Evolutionary conservation across 2,113 vertebrate species (phyloP).

Genomic region (Strix uralensis): DNA sequence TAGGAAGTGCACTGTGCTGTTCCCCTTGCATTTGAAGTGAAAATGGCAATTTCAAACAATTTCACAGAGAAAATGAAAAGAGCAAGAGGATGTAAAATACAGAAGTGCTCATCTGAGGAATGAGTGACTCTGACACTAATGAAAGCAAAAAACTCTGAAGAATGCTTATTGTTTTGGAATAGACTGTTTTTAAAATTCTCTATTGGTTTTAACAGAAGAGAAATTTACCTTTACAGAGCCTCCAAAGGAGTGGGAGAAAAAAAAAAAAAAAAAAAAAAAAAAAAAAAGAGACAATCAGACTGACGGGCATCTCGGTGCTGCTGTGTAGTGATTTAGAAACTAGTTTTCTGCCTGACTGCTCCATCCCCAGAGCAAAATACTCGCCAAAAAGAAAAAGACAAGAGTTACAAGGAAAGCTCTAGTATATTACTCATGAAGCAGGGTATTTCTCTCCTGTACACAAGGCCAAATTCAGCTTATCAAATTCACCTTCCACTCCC

Average conservation of each 20-base stretch:
- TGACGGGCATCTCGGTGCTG: conserved; percentile 24
- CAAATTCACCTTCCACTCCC: not conserved
- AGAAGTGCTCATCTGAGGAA: not conserved
- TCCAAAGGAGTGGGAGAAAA: not conserved
- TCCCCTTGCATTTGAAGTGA: conserved; percentile 40
- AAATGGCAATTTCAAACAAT: conserved; percentile 56
- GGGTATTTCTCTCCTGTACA: not conserved
- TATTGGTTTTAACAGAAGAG: not conserved
- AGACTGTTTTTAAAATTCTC: not conserved
- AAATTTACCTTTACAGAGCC: not conserved
- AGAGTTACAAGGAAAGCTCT: conserved; percentile 10
- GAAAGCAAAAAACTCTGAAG: not conserved
- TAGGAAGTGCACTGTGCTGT: not conserved
- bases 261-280: rapidly evolving
- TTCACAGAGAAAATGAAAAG: conserved; percentile 44
- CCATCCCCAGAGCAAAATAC: conserved; percentile 55
- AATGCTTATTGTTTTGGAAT: not conserved
- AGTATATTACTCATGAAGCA: not conserved
- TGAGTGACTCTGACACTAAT: not conserved
- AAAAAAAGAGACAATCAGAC: not conserved
- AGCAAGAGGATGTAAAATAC: not conserved
- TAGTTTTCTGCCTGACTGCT: conserved; percentile 71
- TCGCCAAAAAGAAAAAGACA: conserved; percentile 41
- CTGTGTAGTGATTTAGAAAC: conserved; percentile 63
- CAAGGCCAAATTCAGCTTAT: not conserved